phyloP scores from a whole-genome alignment of 92 coral and sea anemone species.

The Paramuricea clavata region DNA sequence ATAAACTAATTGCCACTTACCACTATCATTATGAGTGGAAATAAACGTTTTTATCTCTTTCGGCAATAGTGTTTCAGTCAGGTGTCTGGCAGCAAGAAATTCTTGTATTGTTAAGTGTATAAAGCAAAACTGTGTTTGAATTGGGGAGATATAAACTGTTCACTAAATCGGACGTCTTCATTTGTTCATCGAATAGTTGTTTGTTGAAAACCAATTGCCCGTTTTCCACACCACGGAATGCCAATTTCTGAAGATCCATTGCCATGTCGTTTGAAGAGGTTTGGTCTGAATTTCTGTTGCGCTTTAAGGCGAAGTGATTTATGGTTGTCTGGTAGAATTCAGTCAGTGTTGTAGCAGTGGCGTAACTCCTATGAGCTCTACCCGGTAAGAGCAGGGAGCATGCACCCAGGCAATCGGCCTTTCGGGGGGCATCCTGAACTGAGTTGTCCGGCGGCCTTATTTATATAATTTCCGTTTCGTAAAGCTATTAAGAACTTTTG shows the following conservation, averaged over 20 bases:
- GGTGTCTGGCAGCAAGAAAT: conserved; percentile 28
- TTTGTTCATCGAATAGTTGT: neutral
- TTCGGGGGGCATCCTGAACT: too few species aligned
- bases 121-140: neutral
- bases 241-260: neutral
- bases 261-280: neutral
- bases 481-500: too few species aligned
- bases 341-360: too few species aligned
- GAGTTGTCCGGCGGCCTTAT: too few species aligned
- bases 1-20: conserved; percentile 13
- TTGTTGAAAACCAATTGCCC: neutral
- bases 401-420: too few species aligned
- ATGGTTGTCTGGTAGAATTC: conserved; percentile 6
- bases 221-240: neutral
- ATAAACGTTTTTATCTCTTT: neutral
- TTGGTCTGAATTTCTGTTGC: neutral
- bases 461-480: too few species aligned
- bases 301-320: neutral
- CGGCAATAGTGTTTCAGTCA: neutral
- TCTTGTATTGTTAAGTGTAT: conserved; percentile 21
- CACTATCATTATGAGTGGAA: neutral
- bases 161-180: neutral
- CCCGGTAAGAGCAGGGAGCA: too few species aligned
- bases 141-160: neutral
- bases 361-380: too few species aligned